These are phyloP conservation scores for Anastatus disparis DNA, from an alignment of 1,140 invertebrate species.

Conservation along the genomic window DNA sequence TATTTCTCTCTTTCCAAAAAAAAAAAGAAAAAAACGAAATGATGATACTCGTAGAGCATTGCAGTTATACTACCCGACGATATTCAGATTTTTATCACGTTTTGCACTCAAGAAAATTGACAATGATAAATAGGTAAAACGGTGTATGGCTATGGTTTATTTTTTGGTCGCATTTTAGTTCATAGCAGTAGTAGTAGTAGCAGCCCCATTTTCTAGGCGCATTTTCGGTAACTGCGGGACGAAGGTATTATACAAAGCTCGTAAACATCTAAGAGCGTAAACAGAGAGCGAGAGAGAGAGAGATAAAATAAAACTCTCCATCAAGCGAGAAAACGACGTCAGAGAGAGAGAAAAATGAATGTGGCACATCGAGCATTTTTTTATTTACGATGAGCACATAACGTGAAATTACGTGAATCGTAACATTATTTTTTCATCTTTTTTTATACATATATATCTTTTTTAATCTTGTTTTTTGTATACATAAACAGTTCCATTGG, in stretches of 20 bases:
- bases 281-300: not conserved
- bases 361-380: no score
- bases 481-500: not conserved
- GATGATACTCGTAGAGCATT: not conserved
- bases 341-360: conserved; percentile 33
- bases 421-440: not conserved
- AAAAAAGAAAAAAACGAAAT: conserved; percentile 22
- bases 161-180: conserved; percentile 10
- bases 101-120: conserved; percentile 30
- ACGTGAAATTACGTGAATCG: conserved; percentile 26
- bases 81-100: conserved; percentile 32
- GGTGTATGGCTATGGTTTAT: conserved; percentile 8
- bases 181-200: no score
- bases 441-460: no score
- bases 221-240: conserved; percentile 28
- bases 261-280: conserved; percentile 16
- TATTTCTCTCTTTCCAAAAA: no score
- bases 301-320: not conserved
- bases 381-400: conserved; percentile 15
- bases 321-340: not conserved
- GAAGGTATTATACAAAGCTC: no score
- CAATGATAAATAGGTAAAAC: conserved; percentile 17
- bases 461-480: not conserved
- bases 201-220: not conserved
- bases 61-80: not conserved